phyloP scores from a whole-genome alignment of 2,797 vertebrate species.

The Phoxinus dragarum region DNA sequence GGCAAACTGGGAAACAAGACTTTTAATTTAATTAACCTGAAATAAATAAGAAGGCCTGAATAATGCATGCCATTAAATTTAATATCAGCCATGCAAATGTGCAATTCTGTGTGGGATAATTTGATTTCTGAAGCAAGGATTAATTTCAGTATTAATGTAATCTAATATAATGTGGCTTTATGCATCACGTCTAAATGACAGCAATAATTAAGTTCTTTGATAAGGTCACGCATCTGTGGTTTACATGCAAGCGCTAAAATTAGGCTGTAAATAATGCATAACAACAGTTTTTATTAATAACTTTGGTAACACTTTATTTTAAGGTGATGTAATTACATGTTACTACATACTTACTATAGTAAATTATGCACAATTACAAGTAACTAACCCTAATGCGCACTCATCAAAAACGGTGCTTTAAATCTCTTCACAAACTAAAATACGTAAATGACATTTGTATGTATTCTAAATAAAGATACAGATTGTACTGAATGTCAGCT shows the following conservation, averaged over 20 bases:
- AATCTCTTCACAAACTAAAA: too few species aligned
- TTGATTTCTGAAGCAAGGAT: conserved; percentile 47
- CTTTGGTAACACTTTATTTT: too few species aligned
- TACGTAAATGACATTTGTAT: too few species aligned
- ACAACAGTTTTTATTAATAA: too few species aligned
- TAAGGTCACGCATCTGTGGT: neutral
- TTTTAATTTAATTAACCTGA: conserved; percentile 73
- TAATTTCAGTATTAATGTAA: conserved; percentile 53
- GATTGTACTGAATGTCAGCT: too few species aligned
- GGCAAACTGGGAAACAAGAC: conserved; percentile 64
- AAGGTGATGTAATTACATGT: too few species aligned
- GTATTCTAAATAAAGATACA: too few species aligned
- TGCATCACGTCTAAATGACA: conserved; percentile 36
- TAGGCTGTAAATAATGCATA: neutral
- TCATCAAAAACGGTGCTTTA: too few species aligned
- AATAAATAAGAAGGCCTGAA: conserved; percentile 54
- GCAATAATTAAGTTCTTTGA: conserved; percentile 32
- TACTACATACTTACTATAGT: too few species aligned
- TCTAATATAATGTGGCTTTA: conserved; percentile 45
- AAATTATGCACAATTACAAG: too few species aligned
- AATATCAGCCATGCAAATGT: conserved; percentile 59
- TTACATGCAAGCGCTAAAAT: neutral
- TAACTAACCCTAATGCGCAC: too few species aligned
- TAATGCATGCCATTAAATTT: conserved; percentile 56
- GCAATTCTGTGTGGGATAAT: conserved; percentile 37